These are phyloP conservation scores for Rhinella marina DNA, from an alignment of 2,797 vertebrate genomes.

Conservation along the genomic window DNA sequence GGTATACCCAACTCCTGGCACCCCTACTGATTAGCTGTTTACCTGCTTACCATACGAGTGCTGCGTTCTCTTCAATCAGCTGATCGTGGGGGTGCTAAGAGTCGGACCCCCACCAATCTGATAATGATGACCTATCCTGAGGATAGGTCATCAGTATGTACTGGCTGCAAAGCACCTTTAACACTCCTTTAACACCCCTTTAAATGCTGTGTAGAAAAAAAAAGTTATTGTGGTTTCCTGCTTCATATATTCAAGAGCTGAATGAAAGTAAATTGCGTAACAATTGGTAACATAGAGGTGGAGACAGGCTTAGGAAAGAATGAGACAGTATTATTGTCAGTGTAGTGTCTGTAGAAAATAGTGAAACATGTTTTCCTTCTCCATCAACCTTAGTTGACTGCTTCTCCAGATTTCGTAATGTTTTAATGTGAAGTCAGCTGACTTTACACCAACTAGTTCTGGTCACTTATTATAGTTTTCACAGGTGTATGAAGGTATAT, in stretches of 20 bases:
- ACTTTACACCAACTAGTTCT: not conserved
- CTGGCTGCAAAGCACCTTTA: too few species aligned
- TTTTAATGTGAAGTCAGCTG: conserved; percentile 12
- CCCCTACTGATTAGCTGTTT: too few species aligned
- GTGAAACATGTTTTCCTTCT: not conserved
- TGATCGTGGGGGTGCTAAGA: too few species aligned
- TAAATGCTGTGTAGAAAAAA: conserved; percentile 11
- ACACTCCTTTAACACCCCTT: not conserved
- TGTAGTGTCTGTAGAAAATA: not conserved
- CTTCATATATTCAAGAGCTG: not conserved
- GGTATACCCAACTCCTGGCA: too few species aligned
- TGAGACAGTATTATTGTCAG: conserved; percentile 56
- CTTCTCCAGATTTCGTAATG: not conserved
- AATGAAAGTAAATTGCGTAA: conserved; percentile 59
- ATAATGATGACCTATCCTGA: too few species aligned
- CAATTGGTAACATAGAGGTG: conserved; percentile 64
- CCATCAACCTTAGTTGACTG: not conserved
- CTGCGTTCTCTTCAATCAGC: too few species aligned
- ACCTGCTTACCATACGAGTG: too few species aligned
- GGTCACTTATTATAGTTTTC: conserved; percentile 39
- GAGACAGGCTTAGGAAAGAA: conserved; percentile 56
- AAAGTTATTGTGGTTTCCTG: conserved; percentile 53
- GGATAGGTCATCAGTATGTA: too few species aligned
- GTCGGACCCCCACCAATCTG: too few species aligned
- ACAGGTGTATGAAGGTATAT: conserved; percentile 66